Evolutionary conservation across 2,113 vertebrate species (phyloP).

Genomic region (Anolis carolinensis): DNA sequence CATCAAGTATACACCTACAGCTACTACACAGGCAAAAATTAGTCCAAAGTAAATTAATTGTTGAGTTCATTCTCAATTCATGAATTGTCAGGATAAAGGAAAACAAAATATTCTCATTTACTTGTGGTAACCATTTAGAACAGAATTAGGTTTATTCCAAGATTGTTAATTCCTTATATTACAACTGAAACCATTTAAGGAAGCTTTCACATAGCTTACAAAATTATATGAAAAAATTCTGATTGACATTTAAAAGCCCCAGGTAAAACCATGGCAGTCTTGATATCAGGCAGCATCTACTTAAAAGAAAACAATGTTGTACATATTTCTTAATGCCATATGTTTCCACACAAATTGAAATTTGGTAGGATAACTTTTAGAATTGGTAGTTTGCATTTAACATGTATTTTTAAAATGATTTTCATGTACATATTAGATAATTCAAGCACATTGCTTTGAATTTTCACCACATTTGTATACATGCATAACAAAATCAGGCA

Average conservation of each 20-base stretch:
- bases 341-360: not conserved
- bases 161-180: not conserved
- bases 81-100: not conserved
- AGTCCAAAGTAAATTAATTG: not conserved
- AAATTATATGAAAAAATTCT: not conserved
- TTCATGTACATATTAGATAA: not conserved
- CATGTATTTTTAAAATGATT: not conserved
- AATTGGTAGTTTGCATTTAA: constrained; percentile 1
- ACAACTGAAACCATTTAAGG: not conserved
- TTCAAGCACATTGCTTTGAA: constrained; percentile 26
- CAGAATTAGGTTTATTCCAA: not conserved
- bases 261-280: not conserved
- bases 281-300: not conserved
- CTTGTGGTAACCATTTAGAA: not conserved
- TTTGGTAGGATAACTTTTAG: not conserved
- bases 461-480: constrained; percentile 43
- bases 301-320: not conserved
- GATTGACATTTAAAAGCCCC: not conserved
- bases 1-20: not conserved
- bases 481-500: not conserved
- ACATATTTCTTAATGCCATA: not conserved
- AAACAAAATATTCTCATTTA: not conserved
- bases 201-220: not conserved
- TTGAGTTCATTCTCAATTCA: not conserved
- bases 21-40: not conserved